Base-by-base conservation (phyloP, 2,797 vertebrate species). In the Onychomys arenicola region DNA sequence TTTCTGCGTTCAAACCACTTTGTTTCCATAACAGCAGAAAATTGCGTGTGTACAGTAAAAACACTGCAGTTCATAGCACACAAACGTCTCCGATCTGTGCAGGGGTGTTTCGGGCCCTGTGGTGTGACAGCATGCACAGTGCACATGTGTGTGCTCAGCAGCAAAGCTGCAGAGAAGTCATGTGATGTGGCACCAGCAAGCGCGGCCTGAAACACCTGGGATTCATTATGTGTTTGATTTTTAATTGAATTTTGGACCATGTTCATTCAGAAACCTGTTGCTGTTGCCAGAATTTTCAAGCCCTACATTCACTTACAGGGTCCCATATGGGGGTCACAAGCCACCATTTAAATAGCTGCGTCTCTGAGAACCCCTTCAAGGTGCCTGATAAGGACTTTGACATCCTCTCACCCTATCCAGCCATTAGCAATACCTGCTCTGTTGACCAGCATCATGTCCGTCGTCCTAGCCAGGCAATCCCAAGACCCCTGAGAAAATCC, bases 161-260 rank as follows among this genome's bases (percentile, higher is more conserved):
- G 21, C 63, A 25, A 37, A n/a, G 63, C 84, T 52, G 63, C 63
- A 27, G 84, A 69, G 46, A 37, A 10, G 63, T 69, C 63, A 37
- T 17, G 63, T 52, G 63, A 69, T 17, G 21, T 37, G 84, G 84
- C 63, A 69, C 43, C 32, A n/a, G 63, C 43, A 9, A n/a, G 83
- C 12, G 0, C 83, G 14, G 83, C 46, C 63, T 27, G 8, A 86
- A 69, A 69, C 46, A 69, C 84, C 84, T 86, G 84, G 84, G 63
- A n/a, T n/a, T 49, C 84, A 86, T 86, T 86, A 86, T n/a, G 84
- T 63, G 27, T 52, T 27, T 27, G 63, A 86, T 86, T 86, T 86
- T 86, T 86, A 86, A 86, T 86, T 69, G 52, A 86, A 86, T 86
- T 14, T 37, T 69, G 84, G 84, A n/a, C 84, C n/a, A 6, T 16